Conservation (phyloP, 1,140 invertebrate genomes). For the Lepidurus arcticus region DNA sequence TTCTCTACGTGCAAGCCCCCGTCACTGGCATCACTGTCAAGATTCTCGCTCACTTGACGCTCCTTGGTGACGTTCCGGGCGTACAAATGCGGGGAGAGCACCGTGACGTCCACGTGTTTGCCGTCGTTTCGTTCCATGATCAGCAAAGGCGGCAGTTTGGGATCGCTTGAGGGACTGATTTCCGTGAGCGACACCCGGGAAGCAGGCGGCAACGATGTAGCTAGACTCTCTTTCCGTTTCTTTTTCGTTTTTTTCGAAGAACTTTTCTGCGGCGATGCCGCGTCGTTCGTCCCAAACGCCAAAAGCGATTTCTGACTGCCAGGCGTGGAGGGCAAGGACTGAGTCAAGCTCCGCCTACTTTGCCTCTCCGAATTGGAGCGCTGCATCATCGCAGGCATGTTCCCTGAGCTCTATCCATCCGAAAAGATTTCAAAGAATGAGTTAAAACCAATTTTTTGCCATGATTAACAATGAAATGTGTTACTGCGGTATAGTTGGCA, state of each 20-base stretch:
- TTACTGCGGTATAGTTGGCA: neutral
- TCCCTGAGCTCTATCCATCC: neutral
- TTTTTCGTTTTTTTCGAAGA: neutral
- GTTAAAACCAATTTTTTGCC: neutral
- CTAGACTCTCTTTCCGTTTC: neutral
- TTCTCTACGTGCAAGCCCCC: constrained; percentile 4
- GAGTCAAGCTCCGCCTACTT: neutral
- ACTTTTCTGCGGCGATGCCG: neutral
- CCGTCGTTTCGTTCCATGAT: neutral
- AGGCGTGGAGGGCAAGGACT: neutral
- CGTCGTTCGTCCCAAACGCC: neutral
- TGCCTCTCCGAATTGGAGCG: neutral
- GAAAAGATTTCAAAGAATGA: neutral
- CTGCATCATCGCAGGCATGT: constrained; percentile 11
- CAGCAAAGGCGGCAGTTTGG: neutral
- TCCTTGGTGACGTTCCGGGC: neutral
- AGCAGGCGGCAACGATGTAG: neutral
- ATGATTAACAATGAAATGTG: neutral
- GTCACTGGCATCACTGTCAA: constrained; percentile 9
- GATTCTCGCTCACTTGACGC: neutral
- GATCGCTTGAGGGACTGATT: neutral
- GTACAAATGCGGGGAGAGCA: neutral
- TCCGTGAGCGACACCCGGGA: neutral
- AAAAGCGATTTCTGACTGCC: constrained; percentile 1
- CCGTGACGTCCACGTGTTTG: neutral